Evolutionary conservation across 2,113 vertebrate genomes (phyloP), one percentile per base, ranked within the genome.

Genomic region (Halichoerus grypus): DNA sequence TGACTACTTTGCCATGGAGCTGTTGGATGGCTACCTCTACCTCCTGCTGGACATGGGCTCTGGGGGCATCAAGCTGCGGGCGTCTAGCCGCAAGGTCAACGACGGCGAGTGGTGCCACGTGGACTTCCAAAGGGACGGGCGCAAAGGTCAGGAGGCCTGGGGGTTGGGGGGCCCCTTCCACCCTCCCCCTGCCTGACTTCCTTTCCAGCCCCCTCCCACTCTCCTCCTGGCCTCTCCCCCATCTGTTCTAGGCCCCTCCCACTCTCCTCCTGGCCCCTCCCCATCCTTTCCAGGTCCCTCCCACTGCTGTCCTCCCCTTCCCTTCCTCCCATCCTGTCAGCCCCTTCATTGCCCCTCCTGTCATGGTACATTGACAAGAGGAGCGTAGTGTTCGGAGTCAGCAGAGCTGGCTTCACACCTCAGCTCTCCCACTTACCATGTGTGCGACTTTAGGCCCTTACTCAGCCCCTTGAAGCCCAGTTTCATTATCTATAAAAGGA

Each of bases 31-130:
- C 26, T 99, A 99, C 94, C 99, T 99, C 53, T 99, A 99, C 98
- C 99, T 99, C 67, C 99, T 99, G 92, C 99, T 99, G 98, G 99
- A 99, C 98, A 99, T 99, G 99, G 99, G 99, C 94, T 99, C 99
- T 0, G 99, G 99, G 22, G 99, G 99, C 98, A 98, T 99, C 98
- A 99, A 99, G 97, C 98, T 99, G 79, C 99, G 99, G 95, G 99
- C 99, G 26, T 99, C 99, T 85, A 99, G 98, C 98, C 99, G 99
- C 97, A 99, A 99, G 97, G 99, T 99, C 49, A 99, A 99, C 0
- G 99, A 99, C 0, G 99, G 99, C 42, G 99, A 99, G 96, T 99
- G 99, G 99, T 99, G 99, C 97, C 99, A 99, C 9, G 99, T 99
- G 98, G 99, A 99, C 98, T 99, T 99, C 98, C 99, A 99, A 96